Percentiles rank a stretch among this genome's conserved stretches.
phyloP scores from a whole-genome alignment of 2,113 vertebrate species.

The Halcyon malimbica region DNA sequence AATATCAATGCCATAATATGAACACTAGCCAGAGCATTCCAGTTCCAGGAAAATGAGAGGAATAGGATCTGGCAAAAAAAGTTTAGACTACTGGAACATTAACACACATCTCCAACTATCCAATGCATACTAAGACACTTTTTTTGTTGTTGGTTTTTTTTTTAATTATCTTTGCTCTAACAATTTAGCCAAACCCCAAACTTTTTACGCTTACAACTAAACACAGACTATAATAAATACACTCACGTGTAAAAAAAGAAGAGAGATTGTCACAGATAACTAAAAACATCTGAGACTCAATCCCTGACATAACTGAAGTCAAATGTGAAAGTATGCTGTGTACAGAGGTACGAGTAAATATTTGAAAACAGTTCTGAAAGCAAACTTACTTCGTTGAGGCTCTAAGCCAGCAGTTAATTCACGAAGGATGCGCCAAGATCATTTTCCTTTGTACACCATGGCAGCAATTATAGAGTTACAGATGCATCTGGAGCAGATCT shows the following conservation, averaged over 20 bases:
- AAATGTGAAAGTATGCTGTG: slow-evolving; percentile 16
- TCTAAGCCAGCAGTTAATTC: slow-evolving; percentile 20
- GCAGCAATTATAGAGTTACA: background rate
- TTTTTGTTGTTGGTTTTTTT: background rate
- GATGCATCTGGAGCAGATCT: slow-evolving; percentile 40
- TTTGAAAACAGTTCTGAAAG: slow-evolving; percentile 33
- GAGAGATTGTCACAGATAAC: background rate
- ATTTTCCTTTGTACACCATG: background rate
- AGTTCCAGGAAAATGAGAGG: slow-evolving; percentile 51
- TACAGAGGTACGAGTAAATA: background rate
- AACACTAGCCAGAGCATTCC: background rate
- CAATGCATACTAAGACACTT: background rate
- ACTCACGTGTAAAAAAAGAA: background rate
- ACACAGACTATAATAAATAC: background rate
- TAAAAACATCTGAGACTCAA: background rate
- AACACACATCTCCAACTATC: background rate
- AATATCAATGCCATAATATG: background rate
- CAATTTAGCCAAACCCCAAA: background rate
- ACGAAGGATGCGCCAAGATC: background rate
- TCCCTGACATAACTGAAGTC: background rate
- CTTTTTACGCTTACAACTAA: background rate
- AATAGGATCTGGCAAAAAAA: slow-evolving; percentile 22
- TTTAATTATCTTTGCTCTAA: background rate
- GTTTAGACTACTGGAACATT: slow-evolving; percentile 10
- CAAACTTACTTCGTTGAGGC: background rate